Base-by-base conservation (phyloP, 2,797 vertebrate species). In the Urophycis tenuis region DNA sequence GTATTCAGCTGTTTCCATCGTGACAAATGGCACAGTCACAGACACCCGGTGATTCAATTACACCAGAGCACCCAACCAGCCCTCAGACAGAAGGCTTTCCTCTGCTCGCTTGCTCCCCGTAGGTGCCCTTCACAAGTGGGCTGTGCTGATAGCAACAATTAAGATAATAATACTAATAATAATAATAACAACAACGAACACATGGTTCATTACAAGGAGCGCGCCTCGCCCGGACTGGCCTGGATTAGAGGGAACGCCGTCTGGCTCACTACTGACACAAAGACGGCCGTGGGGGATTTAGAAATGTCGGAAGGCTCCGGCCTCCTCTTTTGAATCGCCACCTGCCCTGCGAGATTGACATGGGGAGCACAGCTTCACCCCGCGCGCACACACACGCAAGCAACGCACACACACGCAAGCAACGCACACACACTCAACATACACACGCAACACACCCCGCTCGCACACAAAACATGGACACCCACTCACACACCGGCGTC, bases 301-400 rank as follows among this genome's bases (percentile, higher is more conserved):
- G 80, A 87, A 82, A 82, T 82, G 83, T 77, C 79, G 76, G 78
- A 71, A 76, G 79, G 83, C 77, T 81, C 79, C 81, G 67, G 77
- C 77, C 78, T 78, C 77, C 74, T 73, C 36, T 74, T 73, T 15
- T 69, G 81, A 77, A 84, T 85, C 78, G 75, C 76, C n/a, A 69
- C 72, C 34, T 32, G 78, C 81, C 79, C 76, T 72, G 75, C 73
- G 70, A 83, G 76, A 79, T 30, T 34, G 74, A 75, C 79, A 77
- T 35, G 31, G 14, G 15, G 0, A 74, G 31, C 12, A 25, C 82
- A n/a, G n/a, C n/a, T n/a, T n/a, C n/a, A n/a, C n/a, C n/a, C 78
- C 80, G 70, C 31, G 2, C 11, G 35, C 81, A 32, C 72, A 75
- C 29, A 15, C 75, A 72, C 74, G 71, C 72, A 74, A 25, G 10